Evolutionary conservation across 2,797 vertebrate genomes (phyloP), one percentile per base, ranked within the genome.

Genomic region (Ambastaia sidthimunki): DNA sequence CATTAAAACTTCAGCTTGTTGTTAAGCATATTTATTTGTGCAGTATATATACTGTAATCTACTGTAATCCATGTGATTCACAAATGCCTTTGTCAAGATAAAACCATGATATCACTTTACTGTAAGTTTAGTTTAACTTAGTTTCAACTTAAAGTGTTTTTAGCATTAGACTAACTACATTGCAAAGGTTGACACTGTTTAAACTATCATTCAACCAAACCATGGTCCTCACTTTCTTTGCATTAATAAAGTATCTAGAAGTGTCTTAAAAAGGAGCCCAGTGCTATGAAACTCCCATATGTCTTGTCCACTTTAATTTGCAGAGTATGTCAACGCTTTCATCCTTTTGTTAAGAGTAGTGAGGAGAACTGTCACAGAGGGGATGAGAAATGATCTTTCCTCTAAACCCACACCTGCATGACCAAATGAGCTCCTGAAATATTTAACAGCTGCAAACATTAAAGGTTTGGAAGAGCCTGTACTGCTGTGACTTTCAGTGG

Each of bases 371-470:
- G 84, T 90, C 86, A 83, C n/a, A 19, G 68, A 18, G 69, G 86
- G 81, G 23, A 80, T 83, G 82, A 87, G 78, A 69, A 86, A 87
- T 86, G 81, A 88, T 85, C 55, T 76, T 44, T 78, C 82, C 82
- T 76, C 63, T 69, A 55, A 81, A 67, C 72, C 60, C 59, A 18
- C 66, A 71, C 21, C 75, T 23, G 52, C 13, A 73, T 15, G 66
- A 76, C 82, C 80, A 89, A 90, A 90, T 89, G 82, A 88, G 86
- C 87, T 90, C 82, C 86, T 89, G 65, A 90, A 91, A 91, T 90
- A 91, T 91, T 91, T 81, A 91, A 87, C 76, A 68, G 62, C 72
- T 82, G 74, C 78, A 73, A 85, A 84, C 75, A 71, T 83, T 81
- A 71, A 81, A 87, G 82, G 80, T 86, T 75, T 41, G 60, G 73